A percentile compares a stretch with the other conserved stretches of the same genome.
phyloP scores from a whole-genome alignment of 1,140 invertebrate species.

The Melitaea cinxia region DNA sequence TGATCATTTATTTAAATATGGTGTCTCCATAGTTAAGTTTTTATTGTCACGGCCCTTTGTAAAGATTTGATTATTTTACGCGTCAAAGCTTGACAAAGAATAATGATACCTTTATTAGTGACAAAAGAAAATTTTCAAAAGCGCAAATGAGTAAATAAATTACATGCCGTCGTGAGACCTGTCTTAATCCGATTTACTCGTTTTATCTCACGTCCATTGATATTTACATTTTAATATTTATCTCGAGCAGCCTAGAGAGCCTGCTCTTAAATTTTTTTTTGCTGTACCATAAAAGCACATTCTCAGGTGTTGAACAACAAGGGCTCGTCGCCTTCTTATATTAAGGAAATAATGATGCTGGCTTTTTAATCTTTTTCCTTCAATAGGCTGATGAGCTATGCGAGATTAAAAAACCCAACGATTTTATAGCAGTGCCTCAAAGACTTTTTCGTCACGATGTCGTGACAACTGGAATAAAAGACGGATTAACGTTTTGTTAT shows the following conservation, averaged over 20 bases:
- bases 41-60: constrained; percentile 24
- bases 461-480: constrained; percentile 28
- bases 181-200: constrained; percentile 56
- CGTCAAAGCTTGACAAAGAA: constrained; percentile 43
- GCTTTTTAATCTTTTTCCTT: constrained; percentile 14
- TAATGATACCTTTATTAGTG: constrained; percentile 37
- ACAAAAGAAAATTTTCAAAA: constrained; percentile 40
- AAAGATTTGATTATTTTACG: constrained; percentile 30
- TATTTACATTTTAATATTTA: constrained; percentile 36
- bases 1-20: constrained; percentile 2
- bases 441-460: constrained; percentile 31
- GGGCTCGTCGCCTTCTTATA: background rate
- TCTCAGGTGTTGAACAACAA: constrained; percentile 20
- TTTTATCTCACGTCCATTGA: constrained; percentile 49
- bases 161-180: constrained; percentile 43
- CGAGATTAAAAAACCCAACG: constrained; percentile 27
- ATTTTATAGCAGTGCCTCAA: constrained; percentile 22
- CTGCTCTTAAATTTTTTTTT: constrained; percentile 27
- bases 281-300: constrained; percentile 17
- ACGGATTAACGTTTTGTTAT: constrained; percentile 35
- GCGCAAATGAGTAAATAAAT: constrained; percentile 45
- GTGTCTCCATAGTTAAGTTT: background rate
- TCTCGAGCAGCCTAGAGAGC: constrained; percentile 16
- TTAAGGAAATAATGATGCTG: background rate
- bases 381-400: constrained; percentile 1